Evolutionary conservation across 2,113 vertebrate species (phyloP).

Genomic region (Sebastes fasciatus): DNA sequence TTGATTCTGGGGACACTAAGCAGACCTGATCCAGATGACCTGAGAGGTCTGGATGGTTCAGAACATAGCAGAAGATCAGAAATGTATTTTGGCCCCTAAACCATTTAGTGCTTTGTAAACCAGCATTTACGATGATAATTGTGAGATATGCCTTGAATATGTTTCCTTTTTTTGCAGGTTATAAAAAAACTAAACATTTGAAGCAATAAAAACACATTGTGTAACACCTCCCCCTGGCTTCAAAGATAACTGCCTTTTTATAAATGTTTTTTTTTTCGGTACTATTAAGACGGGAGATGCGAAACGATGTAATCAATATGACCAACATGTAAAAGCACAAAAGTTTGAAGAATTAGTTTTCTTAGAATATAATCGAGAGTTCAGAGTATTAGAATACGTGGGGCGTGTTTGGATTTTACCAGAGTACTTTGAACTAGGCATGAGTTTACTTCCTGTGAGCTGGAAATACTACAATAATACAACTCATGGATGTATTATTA

Average conservation of each 20-base stretch:
- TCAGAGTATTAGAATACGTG: neutral
- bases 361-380: neutral
- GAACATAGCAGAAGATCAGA: too few relatives aligned
- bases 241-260: too few relatives aligned
- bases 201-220: neutral
- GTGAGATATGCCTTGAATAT: accelerated
- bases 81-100: too few relatives aligned
- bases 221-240: too few relatives aligned
- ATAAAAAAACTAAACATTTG: neutral
- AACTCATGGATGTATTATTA: too few relatives aligned
- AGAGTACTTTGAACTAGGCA: neutral
- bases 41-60: too few relatives aligned
- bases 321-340: neutral
- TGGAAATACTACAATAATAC: neutral
- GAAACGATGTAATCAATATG: neutral
- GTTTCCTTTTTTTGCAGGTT: neutral
- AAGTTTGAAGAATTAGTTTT: neutral
- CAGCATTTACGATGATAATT: neutral
- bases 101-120: too few relatives aligned
- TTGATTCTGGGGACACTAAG: too few relatives aligned
- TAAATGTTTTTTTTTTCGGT: neutral
- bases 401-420: neutral
- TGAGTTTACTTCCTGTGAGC: constrained; percentile 11
- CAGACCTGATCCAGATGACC: too few relatives aligned
- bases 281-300: neutral